These are phyloP conservation scores for Leptinotarsa haldemani DNA, from an alignment of 2,888 invertebrate species.

Conservation along the genomic window DNA sequence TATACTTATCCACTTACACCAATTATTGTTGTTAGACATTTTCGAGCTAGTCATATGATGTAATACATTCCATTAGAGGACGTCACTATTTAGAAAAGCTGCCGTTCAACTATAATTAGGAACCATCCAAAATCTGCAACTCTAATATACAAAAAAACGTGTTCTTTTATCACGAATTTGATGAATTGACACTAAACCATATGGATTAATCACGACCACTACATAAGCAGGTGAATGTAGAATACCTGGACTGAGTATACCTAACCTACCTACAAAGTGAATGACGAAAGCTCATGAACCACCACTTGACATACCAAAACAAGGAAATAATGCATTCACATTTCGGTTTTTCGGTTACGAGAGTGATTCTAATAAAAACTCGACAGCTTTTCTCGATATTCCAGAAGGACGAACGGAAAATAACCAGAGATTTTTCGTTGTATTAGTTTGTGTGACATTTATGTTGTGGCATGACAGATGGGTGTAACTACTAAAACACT, in stretches of 20 bases:
- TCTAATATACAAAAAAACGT: not conserved
- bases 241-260: conserved; percentile 31
- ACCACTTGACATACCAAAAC: conserved; percentile 52
- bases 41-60: conserved; percentile 43
- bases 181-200: conserved; percentile 52
- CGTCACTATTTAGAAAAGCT: conserved; percentile 31
- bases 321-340: conserved; percentile 48
- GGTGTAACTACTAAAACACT: conserved; percentile 55
- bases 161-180: conserved; percentile 21
- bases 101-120: conserved; percentile 11
- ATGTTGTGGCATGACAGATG: conserved; percentile 60
- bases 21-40: conserved; percentile 44
- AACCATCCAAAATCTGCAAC: conserved; percentile 4
- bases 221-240: conserved; percentile 61
- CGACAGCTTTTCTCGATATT: not conserved
- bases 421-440: conserved; percentile 27
- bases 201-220: conserved; percentile 54
- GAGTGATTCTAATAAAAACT: not conserved
- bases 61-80: conserved; percentile 40
- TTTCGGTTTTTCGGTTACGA: conserved; percentile 21
- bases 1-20: conserved; percentile 38
- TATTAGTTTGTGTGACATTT: conserved; percentile 51
- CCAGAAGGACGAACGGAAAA: conserved; percentile 8
- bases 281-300: conserved; percentile 60
- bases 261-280: conserved; percentile 43